Evolutionary conservation across 2,797 vertebrate genomes (phyloP).

Genomic region (Trichosurus vulpecula): DNA sequence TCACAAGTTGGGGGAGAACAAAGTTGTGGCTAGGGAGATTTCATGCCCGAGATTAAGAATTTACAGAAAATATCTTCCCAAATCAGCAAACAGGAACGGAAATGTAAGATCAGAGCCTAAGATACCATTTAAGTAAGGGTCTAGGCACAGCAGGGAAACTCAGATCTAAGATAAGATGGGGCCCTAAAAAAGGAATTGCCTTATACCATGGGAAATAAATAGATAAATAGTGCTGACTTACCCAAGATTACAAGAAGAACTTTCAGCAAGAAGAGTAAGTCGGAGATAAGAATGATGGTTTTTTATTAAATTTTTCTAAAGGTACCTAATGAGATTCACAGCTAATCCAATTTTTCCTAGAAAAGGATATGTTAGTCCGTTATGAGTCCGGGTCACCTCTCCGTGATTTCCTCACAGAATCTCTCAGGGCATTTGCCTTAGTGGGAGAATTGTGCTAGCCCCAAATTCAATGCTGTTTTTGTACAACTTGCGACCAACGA

Average conservation of each 20-base stretch:
- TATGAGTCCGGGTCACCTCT: not conserved
- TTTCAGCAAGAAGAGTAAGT: constrained; percentile 45
- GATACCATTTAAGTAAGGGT: constrained; percentile 28
- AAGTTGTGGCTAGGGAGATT: not conserved
- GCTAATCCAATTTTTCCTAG: not conserved
- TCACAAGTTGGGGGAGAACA: constrained; percentile 46
- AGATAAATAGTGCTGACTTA: constrained; percentile 57
- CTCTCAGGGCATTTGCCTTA: not conserved
- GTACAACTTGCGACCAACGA: not conserved
- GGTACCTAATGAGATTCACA: not conserved
- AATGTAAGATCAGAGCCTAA: constrained; percentile 10
- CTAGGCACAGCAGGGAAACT: constrained; percentile 52
- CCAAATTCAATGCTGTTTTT: constrained; percentile 10
- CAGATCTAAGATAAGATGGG: constrained; percentile 61
- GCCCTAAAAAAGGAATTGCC: constrained; percentile 69
- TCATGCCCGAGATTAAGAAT: constrained; percentile 23
- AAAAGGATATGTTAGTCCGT: not conserved
- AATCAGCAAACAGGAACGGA: constrained; percentile 19
- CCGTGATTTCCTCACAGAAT: not conserved
- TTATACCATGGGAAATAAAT: constrained; percentile 70
- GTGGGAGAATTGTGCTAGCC: not conserved
- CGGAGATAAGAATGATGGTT: not conserved
- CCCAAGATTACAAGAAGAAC: constrained; percentile 60
- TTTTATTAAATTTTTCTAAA: not conserved
- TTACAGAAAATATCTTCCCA: constrained; percentile 44